These are phyloP conservation scores for Petrosia ficiformis DNA, from an alignment of 37 sponge, comb jelly and placozoan genomes.

Conservation along the genomic window DNA sequence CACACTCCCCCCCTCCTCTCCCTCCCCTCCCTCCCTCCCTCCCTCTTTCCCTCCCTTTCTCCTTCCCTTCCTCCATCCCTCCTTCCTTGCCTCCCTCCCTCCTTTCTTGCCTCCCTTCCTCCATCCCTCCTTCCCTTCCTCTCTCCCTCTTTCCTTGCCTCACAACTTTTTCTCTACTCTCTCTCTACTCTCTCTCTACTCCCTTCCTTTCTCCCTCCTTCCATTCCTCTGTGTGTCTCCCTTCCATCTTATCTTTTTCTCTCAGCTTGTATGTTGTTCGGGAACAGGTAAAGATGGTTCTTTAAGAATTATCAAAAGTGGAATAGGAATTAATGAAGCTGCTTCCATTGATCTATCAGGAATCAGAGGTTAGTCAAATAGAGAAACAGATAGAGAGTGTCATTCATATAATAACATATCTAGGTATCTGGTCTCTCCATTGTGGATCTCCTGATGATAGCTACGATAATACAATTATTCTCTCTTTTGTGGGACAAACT, in stretches of 20 bases:
- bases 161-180: neutral
- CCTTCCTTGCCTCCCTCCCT: neutral
- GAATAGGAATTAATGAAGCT: slow-evolving; percentile 88
- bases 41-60: slow-evolving; percentile 24
- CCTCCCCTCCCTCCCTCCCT: neutral
- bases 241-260: neutral
- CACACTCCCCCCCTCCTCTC: slow-evolving; percentile 4
- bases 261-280: slow-evolving; percentile 87
- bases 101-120: neutral
- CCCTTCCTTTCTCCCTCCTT: slow-evolving; percentile 4
- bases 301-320: slow-evolving; percentile 81
- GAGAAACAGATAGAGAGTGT: neutral
- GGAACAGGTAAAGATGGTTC: slow-evolving; percentile 81
- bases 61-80: slow-evolving; percentile 7
- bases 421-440: slow-evolving; percentile 76
- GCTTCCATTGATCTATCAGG: slow-evolving; percentile 81
- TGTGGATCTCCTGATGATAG: slow-evolving; percentile 11
- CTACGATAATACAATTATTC: slow-evolving; percentile 65
- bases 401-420: neutral
- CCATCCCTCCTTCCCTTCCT: slow-evolving; percentile 6
- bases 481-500: slow-evolving; percentile 86
- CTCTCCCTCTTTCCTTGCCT: slow-evolving; percentile 1
- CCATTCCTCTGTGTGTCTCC: neutral
- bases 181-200: neutral
- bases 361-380: slow-evolving; percentile 37